Conservation (phyloP, 2,888 invertebrate genomes). For the Acrobasis suavella region DNA sequence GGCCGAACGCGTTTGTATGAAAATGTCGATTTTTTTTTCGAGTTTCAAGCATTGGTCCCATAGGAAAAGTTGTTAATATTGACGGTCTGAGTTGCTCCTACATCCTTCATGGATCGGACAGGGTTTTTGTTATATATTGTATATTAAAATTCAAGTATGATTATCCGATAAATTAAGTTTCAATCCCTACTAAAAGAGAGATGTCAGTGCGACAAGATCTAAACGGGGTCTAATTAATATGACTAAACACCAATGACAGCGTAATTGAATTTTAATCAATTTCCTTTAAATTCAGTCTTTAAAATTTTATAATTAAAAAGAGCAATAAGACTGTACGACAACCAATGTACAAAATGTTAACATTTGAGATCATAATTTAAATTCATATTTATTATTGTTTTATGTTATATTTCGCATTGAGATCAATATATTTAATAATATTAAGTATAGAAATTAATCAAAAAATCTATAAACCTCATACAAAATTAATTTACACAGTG, state of each 20-base stretch:
- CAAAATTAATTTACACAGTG: constrained; percentile 21
- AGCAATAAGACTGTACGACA: constrained; percentile 53
- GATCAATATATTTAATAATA: neutral
- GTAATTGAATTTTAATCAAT: constrained; percentile 75
- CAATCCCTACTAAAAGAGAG: no score
- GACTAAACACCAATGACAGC: constrained; percentile 66
- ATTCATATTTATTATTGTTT: constrained; percentile 10
- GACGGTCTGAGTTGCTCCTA: no score
- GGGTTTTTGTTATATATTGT: no score
- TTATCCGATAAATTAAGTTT: no score
- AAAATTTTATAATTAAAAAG: constrained; percentile 69
- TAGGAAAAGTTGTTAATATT: no score
- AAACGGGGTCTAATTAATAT: constrained; percentile 32
- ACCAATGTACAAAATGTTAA: constrained; percentile 49
- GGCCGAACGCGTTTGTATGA: no score
- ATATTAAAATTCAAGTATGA: no score
- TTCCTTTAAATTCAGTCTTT: constrained; percentile 78
- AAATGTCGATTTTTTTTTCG: no score
- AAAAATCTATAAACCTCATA: constrained; percentile 21
- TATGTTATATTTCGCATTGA: constrained; percentile 9
- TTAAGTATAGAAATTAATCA: constrained; percentile 16
- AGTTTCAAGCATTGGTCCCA: no score
- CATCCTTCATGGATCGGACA: no score
- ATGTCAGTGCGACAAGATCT: no score
- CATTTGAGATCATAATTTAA: constrained; percentile 34